These are phyloP conservation scores for Saxicola maurus DNA, from an alignment of 2,797 vertebrate genomes.

Conservation along the genomic window DNA sequence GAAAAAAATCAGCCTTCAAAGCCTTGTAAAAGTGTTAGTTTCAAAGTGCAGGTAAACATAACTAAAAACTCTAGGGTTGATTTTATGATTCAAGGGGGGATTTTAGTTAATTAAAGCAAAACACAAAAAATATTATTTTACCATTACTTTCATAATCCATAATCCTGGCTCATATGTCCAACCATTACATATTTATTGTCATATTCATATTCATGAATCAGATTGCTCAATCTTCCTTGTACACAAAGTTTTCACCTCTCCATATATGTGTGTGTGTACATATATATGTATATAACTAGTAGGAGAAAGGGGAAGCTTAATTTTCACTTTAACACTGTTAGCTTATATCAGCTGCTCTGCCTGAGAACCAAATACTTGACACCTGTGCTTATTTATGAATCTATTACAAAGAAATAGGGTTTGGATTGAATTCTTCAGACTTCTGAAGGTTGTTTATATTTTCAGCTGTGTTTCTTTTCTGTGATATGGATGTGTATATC, in stretches of 20 bases:
- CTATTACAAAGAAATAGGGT: neutral
- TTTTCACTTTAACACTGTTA: neutral
- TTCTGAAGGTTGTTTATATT: neutral
- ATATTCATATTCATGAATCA: neutral
- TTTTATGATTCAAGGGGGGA: accelerated
- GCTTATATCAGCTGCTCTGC: neutral
- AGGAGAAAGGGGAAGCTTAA: neutral
- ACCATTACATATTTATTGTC: neutral
- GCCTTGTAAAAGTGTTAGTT: neutral
- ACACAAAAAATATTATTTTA: neutral
- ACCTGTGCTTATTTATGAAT: neutral
- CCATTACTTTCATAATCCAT: neutral
- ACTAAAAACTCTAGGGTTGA: neutral
- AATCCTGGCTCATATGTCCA: neutral
- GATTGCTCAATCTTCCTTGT: neutral
- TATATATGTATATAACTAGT: too few species aligned
- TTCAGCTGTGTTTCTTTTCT: neutral
- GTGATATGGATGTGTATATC: neutral
- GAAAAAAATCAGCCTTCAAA: neutral
- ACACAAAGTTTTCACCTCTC: neutral
- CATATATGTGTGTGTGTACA: neutral
- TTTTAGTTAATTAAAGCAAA: neutral
- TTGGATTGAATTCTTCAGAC: neutral
- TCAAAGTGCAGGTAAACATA: neutral
- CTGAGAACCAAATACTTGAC: neutral